These are phyloP conservation scores for Albula goreensis DNA, from an alignment of 2,113 vertebrate genomes.

Conservation along the genomic window DNA sequence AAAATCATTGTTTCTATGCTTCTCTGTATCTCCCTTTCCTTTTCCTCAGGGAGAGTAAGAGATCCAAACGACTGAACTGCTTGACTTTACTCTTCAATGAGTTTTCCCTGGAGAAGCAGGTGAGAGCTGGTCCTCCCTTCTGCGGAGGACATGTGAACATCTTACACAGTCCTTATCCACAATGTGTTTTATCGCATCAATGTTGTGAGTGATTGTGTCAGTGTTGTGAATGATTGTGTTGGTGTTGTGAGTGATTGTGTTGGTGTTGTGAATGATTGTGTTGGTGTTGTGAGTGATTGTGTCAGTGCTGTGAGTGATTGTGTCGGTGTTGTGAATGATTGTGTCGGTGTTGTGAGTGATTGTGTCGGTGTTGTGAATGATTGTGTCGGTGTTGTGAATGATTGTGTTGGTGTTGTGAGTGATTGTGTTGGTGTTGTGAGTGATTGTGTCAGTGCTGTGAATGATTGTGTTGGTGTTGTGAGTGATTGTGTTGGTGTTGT, in stretches of 20 bases:
- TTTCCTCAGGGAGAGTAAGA: slow-evolving; percentile 41
- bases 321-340: background rate
- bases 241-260: background rate
- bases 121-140: slow-evolving; percentile 24
- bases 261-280: background rate
- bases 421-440: too few relatives aligned
- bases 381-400: too few relatives aligned
- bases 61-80: slow-evolving; percentile 66
- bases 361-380: too few relatives aligned
- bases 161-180: background rate
- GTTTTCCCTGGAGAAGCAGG: slow-evolving; percentile 66
- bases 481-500: too few relatives aligned
- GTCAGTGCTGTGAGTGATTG: background rate
- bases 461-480: too few relatives aligned
- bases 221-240: background rate
- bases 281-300: background rate
- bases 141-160: too few relatives aligned
- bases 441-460: too few relatives aligned
- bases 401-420: too few relatives aligned
- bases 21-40: background rate
- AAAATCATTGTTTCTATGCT: background rate
- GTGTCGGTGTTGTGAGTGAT: background rate
- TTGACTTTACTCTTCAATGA: slow-evolving; percentile 69
- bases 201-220: background rate
- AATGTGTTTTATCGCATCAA: background rate